Base-by-base conservation (phyloP, 2,797 vertebrate genomes). In the Hydrolagus colliei region DNA sequence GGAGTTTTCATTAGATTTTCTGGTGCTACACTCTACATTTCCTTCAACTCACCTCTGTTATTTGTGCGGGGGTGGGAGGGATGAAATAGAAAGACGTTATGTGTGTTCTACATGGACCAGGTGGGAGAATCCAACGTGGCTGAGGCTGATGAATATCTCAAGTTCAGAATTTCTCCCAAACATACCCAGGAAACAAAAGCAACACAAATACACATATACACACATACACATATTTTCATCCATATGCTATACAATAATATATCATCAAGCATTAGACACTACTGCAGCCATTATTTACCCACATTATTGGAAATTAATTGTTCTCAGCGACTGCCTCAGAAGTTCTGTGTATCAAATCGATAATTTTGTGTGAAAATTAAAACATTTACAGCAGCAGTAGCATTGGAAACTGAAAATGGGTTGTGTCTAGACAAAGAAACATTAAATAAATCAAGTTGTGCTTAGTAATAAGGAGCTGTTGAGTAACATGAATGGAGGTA, bases 381-480 rank as follows among this genome's bases (percentile, higher is more conserved):
- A 80, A 80, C 78, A 63, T 80, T 80, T 67, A 65, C 78, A 80
- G 12, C 77, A 65, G 10, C 59, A 63, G 77, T n/a, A 65, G n/a
- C 63, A 79, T 79, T 79, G 77, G 77, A 79, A 79, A 63, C 77
- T 63, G 77, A 80, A 65, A 65, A 65, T 63, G 65, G 61, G 22
- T n/a, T 32, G 78, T 80, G 62, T 65, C 78, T 67, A 63, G 62
- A 63, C 22, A 32, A 80, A 80, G 14, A 61, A 63, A 65, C 78
- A 80, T 79, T 79, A 79, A 79, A 63, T 79, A 79, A 62, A 79
- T 79, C 77, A 79, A 59, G 63, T 63, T 63, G 61, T 27, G 77
- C 20, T 65, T 79, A 2, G 77, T 63, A 63, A 79, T 63, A 61
- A 63, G 76, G 59, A 63, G 11, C n/a, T 14, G 41, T 13, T 78